Evolutionary conservation across 1,140 invertebrate species (phyloP).

Genomic region (Campoletis sonorensis): DNA sequence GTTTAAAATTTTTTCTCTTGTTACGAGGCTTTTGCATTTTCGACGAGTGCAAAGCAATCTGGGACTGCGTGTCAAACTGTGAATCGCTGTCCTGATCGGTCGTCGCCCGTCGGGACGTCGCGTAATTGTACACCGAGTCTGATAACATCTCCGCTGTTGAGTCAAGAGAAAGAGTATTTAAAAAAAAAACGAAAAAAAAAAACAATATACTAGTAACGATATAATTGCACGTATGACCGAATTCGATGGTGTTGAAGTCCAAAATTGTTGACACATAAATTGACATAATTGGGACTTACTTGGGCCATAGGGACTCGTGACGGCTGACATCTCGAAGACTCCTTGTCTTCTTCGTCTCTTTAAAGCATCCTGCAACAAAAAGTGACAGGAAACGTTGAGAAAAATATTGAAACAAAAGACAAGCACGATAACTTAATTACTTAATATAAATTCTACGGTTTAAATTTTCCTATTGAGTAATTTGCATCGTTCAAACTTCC

Average conservation of each 20-base stretch:
- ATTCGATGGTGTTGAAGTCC: background rate
- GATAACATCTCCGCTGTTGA: constrained; percentile 76
- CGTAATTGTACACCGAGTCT: constrained; percentile 76
- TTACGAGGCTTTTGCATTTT: constrained; percentile 75
- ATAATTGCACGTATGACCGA: background rate
- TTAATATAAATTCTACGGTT: background rate
- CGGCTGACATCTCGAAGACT: constrained; percentile 74
- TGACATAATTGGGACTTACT: constrained; percentile 66
- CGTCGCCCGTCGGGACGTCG: constrained; percentile 69
- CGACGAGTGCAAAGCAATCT: constrained; percentile 72
- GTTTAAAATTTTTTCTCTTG: constrained; percentile 79
- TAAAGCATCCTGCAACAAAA: constrained; percentile 73
- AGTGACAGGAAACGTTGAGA: constrained; percentile 33
- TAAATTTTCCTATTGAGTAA: background rate
- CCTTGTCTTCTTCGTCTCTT: constrained; percentile 55
- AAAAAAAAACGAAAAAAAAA: no score
- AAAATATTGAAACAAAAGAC: constrained; percentile 7
- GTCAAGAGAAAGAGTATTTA: constrained; percentile 49
- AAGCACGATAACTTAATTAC: background rate
- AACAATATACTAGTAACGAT: background rate
- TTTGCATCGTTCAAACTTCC: background rate
- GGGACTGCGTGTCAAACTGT: constrained; percentile 69
- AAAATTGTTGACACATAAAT: background rate
- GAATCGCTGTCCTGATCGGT: constrained; percentile 74
- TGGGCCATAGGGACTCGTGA: constrained; percentile 76